Percentiles rank a stretch among this genome's conserved stretches.
These are phyloP conservation scores for Dolichomitus sp. DNA, from an alignment of 2,888 invertebrate species.

Conservation along the genomic window DNA sequence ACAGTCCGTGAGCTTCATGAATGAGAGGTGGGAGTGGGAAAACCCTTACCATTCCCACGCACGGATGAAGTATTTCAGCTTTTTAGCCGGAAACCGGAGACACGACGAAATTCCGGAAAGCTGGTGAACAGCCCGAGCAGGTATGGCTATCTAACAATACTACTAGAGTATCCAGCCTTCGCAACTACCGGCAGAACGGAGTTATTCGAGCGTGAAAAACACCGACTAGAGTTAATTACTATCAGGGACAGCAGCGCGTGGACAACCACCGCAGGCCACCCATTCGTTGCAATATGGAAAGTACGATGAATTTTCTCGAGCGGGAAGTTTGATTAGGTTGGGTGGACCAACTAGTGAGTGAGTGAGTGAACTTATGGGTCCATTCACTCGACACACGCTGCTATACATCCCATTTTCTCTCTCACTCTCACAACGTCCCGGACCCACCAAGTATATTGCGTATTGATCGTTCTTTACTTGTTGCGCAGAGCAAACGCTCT, in stretches of 20 bases:
- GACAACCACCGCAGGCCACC: slow-evolving; percentile 22
- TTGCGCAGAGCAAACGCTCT: slow-evolving; percentile 81
- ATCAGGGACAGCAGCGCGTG: slow-evolving; percentile 40
- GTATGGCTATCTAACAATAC: background rate
- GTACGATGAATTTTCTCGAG: slow-evolving; percentile 61
- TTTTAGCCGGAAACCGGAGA: slow-evolving; percentile 43
- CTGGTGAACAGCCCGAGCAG: background rate
- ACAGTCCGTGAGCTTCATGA: background rate
- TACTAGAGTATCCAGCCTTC: background rate
- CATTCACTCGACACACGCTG: slow-evolving; percentile 13
- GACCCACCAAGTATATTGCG: slow-evolving; percentile 77
- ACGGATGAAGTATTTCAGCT: slow-evolving; percentile 26
- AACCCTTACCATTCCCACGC: background rate
- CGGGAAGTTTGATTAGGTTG: slow-evolving; percentile 61
- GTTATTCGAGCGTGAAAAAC: slow-evolving; percentile 56
- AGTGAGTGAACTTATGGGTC: slow-evolving; percentile 27
- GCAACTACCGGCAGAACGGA: slow-evolving; percentile 22
- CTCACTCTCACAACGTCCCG: slow-evolving; percentile 61
- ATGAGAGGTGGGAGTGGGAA: background rate
- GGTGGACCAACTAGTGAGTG: slow-evolving; percentile 37
- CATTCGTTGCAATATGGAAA: slow-evolving; percentile 54
- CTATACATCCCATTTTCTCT: slow-evolving; percentile 12
- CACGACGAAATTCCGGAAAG: slow-evolving; percentile 33
- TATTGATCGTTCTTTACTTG: slow-evolving; percentile 85
- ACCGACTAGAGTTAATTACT: slow-evolving; percentile 57